phyloP scores from a whole-genome alignment of 1,140 invertebrate species.

The Rhyzopertha dominica region DNA sequence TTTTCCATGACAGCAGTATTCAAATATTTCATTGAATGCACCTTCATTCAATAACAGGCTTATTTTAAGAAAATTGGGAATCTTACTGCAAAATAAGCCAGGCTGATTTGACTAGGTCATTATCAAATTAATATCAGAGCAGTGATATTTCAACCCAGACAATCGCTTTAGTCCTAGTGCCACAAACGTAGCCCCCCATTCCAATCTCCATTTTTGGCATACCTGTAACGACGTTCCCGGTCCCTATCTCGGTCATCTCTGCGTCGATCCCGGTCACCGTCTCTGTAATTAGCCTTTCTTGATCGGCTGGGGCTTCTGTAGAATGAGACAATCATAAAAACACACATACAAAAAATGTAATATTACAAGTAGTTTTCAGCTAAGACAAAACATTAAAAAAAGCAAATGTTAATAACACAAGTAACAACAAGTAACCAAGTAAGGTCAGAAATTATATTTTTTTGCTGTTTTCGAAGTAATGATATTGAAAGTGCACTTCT shows the following conservation, averaged over 20 bases:
- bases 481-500: too few species aligned
- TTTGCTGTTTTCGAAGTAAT: too few species aligned
- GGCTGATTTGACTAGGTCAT: too few species aligned
- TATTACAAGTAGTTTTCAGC: slow-evolving; percentile 1
- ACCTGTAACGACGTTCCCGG: slow-evolving; percentile 11
- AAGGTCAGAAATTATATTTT: too few species aligned
- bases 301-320: slow-evolving; percentile 41
- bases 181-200: slow-evolving; percentile 8
- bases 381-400: background rate
- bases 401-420: too few species aligned
- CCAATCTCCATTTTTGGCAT: background rate
- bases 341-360: slow-evolving; percentile 10
- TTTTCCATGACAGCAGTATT: too few species aligned
- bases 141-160: slow-evolving; percentile 29
- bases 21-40: too few species aligned
- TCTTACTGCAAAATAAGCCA: too few species aligned
- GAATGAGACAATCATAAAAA: slow-evolving; percentile 6
- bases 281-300: slow-evolving; percentile 33
- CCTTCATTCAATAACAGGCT: too few species aligned
- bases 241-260: slow-evolving; percentile 33
- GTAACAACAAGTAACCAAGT: too few species aligned
- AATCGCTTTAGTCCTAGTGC: slow-evolving; percentile 27
- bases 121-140: too few species aligned
- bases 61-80: too few species aligned
- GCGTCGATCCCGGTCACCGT: slow-evolving; percentile 31